Evolutionary conservation across 2,888 invertebrate genomes (phyloP).

Genomic region (Stenodera caucasica): DNA sequence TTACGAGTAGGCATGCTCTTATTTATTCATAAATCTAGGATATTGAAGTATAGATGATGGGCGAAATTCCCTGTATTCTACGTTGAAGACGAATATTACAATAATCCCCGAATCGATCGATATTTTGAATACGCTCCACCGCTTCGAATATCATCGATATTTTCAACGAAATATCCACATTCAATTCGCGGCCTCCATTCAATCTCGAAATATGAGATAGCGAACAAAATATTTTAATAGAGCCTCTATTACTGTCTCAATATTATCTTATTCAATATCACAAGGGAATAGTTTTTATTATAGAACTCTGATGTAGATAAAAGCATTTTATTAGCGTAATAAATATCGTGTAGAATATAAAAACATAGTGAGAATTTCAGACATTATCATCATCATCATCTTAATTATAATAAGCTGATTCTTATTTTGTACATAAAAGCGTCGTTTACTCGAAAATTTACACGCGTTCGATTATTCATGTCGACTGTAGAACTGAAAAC

Average conservation of each 20-base stretch:
- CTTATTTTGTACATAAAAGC: no score
- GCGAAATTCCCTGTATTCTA: neutral
- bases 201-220: no score
- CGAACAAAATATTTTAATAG: neutral
- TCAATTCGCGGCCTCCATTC: neutral
- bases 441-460: no score
- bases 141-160: slow-evolving; percentile 4
- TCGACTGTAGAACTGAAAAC: no score
- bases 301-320: neutral
- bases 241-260: neutral
- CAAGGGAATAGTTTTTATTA: slow-evolving; percentile 4
- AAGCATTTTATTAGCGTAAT: slow-evolving; percentile 2
- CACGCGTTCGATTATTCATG: no score
- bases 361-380: no score
- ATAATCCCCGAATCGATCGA: neutral
- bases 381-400: no score
- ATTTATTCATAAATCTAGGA: slow-evolving; percentile 11
- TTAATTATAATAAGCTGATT: no score
- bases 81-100: neutral
- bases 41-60: neutral
- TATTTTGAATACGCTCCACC: slow-evolving; percentile 5
- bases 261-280: neutral
- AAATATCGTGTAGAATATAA: slow-evolving; percentile 10
- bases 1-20: neutral
- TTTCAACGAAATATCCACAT: neutral